phyloP scores from a whole-genome alignment of 2,797 vertebrate species.

The Capromys pilorides region DNA sequence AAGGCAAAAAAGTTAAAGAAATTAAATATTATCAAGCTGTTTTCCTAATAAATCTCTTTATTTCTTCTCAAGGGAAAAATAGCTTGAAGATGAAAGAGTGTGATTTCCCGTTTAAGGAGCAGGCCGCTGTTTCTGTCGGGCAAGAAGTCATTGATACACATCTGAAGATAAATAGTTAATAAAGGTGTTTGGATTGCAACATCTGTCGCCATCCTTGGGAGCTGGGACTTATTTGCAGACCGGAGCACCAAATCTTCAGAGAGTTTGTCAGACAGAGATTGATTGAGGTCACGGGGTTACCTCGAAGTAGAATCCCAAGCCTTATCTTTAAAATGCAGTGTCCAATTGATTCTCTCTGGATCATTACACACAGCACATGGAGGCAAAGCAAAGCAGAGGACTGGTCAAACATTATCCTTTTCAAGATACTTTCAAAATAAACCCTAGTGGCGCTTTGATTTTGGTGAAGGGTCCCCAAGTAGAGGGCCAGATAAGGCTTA shows the following conservation, averaged over 20 bases:
- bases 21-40: conserved; percentile 1
- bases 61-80: conserved; percentile 54
- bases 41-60: conserved; percentile 67
- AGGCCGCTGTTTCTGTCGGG: conserved; percentile 59
- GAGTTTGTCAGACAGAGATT: conserved; percentile 92
- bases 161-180: conserved; percentile 84
- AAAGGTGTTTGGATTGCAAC: conserved; percentile 88
- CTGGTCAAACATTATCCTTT: conserved; percentile 74
- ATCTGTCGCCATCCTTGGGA: conserved; percentile 92
- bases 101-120: conserved; percentile 52
- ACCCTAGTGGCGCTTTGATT: not conserved
- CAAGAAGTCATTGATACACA: conserved; percentile 65
- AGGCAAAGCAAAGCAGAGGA: conserved; percentile 61
- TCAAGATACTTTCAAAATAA: conserved; percentile 73
- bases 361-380: conserved; percentile 89
- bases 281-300: conserved; percentile 92
- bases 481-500: not conserved
- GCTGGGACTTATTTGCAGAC: conserved; percentile 87
- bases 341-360: conserved; percentile 95
- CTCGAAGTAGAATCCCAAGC: conserved; percentile 87
- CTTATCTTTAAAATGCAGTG: conserved; percentile 91
- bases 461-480: conserved; percentile 21
- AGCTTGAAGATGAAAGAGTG: conserved; percentile 64
- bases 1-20: conserved; percentile 28
- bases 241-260: conserved; percentile 86